These are phyloP conservation scores for Neoarius graeffei DNA, from an alignment of 2,113 vertebrate genomes.

Conservation along the genomic window DNA sequence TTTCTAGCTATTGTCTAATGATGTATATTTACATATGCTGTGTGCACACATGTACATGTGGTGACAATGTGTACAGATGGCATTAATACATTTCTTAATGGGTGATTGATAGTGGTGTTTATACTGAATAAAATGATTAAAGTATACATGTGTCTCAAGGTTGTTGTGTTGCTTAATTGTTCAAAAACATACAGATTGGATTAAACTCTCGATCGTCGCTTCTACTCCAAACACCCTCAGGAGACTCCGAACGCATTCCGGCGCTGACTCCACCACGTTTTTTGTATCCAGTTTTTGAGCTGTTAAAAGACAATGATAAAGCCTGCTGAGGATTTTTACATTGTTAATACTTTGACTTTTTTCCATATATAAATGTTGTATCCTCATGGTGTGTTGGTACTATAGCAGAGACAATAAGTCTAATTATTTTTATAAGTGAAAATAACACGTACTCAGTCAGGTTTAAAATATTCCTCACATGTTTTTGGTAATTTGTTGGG, in stretches of 20 bases:
- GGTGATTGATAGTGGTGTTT: constrained; percentile 76
- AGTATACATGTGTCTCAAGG: neutral
- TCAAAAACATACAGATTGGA: constrained; percentile 60
- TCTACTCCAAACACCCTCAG: constrained; percentile 78
- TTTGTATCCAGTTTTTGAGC: constrained; percentile 68
- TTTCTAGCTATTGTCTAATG: constrained; percentile 76
- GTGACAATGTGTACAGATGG: constrained; percentile 67
- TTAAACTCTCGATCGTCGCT: constrained; percentile 76
- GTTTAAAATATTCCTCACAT: neutral
- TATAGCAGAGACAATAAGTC: neutral
- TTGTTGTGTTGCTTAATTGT: neutral
- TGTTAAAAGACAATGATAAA: constrained; percentile 50
- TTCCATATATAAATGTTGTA: too few relatives aligned
- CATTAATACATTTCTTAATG: constrained; percentile 73
- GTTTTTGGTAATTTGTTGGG: neutral
- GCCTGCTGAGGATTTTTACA: neutral
- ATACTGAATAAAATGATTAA: constrained; percentile 80
- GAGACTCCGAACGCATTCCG: constrained; percentile 72
- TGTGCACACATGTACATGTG: constrained; percentile 58
- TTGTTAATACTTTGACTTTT: neutral
- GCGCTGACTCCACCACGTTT: constrained; percentile 50
- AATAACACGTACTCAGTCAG: neutral
- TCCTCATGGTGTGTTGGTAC: neutral
- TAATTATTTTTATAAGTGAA: neutral
- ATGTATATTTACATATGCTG: constrained; percentile 73